These are phyloP conservation scores for Apodemus sylvaticus DNA, from an alignment of 2,113 vertebrate species.

Conservation along the genomic window DNA sequence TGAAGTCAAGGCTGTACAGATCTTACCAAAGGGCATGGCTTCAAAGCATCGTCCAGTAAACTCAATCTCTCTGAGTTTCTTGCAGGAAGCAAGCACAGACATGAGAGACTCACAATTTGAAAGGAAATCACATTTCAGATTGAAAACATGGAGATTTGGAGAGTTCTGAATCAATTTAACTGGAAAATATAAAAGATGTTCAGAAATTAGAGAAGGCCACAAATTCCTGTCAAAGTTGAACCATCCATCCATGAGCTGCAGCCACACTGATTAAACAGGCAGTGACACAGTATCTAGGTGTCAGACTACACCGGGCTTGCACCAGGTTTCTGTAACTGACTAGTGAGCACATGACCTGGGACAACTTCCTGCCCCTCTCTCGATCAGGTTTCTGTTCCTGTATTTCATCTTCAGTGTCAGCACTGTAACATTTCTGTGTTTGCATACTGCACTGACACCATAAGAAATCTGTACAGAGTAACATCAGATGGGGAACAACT, in stretches of 20 bases:
- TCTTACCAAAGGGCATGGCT: constrained; percentile 63
- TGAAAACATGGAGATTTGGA: constrained; percentile 68
- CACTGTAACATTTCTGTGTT: not conserved
- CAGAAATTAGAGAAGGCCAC: constrained; percentile 5
- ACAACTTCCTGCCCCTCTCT: not conserved
- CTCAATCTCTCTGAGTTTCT: constrained; percentile 71
- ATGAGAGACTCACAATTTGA: constrained; percentile 66
- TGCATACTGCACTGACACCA: not conserved
- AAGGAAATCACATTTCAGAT: constrained; percentile 55
- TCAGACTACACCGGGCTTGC: not conserved
- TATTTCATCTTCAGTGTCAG: not conserved
- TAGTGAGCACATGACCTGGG: not conserved
- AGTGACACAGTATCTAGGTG: not conserved
- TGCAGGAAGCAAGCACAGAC: constrained; percentile 64
- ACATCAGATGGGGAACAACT: not conserved
- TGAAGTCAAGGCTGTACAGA: constrained; percentile 8
- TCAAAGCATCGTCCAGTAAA: constrained; percentile 57
- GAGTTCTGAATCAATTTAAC: constrained; percentile 72
- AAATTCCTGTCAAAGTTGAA: not conserved
- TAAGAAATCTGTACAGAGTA: not conserved
- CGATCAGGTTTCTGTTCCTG: not conserved
- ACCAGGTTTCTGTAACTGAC: not conserved
- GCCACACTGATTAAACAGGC: not conserved
- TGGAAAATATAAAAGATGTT: constrained; percentile 69
- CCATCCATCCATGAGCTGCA: not conserved